phyloP scores from a whole-genome alignment of 2,888 invertebrate genomes.

The Apamea epomidion region DNA sequence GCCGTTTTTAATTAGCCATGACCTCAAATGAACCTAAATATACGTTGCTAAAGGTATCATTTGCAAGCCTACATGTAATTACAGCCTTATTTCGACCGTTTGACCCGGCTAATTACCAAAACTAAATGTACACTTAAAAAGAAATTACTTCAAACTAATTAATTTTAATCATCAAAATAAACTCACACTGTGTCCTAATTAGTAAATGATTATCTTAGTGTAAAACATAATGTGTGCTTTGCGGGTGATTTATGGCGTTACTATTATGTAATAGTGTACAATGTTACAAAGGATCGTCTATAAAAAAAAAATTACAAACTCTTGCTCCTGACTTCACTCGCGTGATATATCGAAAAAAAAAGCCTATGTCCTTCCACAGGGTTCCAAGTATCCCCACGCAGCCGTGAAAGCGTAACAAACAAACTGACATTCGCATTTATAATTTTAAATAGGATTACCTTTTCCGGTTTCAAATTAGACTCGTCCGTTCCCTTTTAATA shows the following conservation, averaged over 20 bases:
- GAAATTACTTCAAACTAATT: constrained; percentile 54
- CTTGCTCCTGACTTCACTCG: not conserved
- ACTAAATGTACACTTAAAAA: constrained; percentile 55
- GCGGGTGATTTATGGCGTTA: constrained; percentile 29
- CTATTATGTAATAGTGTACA: not conserved
- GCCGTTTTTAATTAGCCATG: not conserved
- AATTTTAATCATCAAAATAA: constrained; percentile 54
- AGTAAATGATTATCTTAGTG: constrained; percentile 44
- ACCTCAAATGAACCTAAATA: constrained; percentile 13
- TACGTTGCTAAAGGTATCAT: constrained; percentile 18
- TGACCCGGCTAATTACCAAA: constrained; percentile 31
- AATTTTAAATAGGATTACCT: not conserved
- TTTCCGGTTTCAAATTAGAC: not conserved
- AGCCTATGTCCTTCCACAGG: not conserved
- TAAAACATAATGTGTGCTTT: constrained; percentile 29
- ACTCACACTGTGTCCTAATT: constrained; percentile 43
- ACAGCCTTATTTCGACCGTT: constrained; percentile 8
- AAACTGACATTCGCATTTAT: not conserved
- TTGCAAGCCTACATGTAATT: constrained; percentile 11
- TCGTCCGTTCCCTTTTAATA: not conserved
- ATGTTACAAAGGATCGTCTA: constrained; percentile 15
- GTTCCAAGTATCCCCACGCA: not conserved
- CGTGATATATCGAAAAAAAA: not conserved
- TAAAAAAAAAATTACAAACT: no score
- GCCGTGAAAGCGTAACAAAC: not conserved